Base-by-base conservation (phyloP, 2,888 invertebrate genomes). In the Andrena hattorfiana region DNA sequence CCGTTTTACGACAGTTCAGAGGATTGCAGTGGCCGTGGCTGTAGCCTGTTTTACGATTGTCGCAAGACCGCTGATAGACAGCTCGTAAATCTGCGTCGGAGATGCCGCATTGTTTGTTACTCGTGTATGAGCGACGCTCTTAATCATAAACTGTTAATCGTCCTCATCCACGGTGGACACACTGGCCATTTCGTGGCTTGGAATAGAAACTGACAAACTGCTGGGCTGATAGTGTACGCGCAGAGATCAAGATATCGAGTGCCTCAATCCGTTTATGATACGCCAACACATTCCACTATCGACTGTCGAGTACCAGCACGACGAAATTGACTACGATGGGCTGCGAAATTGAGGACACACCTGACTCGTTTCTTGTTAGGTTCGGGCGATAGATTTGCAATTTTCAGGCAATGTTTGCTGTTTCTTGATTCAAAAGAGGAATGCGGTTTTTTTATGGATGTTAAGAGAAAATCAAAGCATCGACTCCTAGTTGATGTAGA, bases 101-200 rank as follows among this genome's bases (percentile, higher is more conserved):
- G 30, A 69, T 64, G 32, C 71, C 2, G 28, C 63, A 51, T 56
- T 72, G 71, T 78, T 75, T 49, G 49, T 16, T n/a, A 8, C 16
- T 6, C 13, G n/a, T 60, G 30, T 69, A 49, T 42, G 73, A 54
- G 74, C 16, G 35, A 48, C 59, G 59, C 7, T 30, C 69, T 83
- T 85, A 67, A 82, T 79, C 68, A 75, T 75, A 62, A 77, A 76
- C 71, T 63, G 72, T 75, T 76, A 73, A 85, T 85, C 85, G 54
- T 48, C 69, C 71, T 76, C 62, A 76, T 70, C 72, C 72, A 60
- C 48, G 35, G 23, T 16, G 56, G 16, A 51, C n/a, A 48, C n/a
- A 20, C 26, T n/a, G 20, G 7, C 16, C n/a, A 16, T 13, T 26
- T 0, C 20, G 2, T n/a, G 16, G 35, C 32, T 13, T 10, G 10